These are phyloP conservation scores for Athripsodes cinereus DNA, from an alignment of 2,888 invertebrate genomes.

Conservation along the genomic window DNA sequence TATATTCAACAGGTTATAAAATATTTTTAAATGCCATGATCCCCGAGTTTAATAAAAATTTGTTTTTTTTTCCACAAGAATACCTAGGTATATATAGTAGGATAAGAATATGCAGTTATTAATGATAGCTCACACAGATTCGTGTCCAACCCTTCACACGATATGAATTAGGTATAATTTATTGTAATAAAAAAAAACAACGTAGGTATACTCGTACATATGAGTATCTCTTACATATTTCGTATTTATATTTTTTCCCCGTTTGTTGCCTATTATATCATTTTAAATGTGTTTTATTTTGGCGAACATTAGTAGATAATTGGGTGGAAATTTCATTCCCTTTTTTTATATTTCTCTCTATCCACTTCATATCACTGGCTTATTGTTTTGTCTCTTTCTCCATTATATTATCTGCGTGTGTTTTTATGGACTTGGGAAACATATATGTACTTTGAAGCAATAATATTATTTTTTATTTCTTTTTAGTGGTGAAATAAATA, in stretches of 20 bases:
- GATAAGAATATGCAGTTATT: no score
- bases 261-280: neutral
- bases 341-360: neutral
- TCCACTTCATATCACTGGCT: neutral
- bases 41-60: no score
- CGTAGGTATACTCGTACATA: no score
- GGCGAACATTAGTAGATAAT: neutral
- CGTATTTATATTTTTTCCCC: neutral
- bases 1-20: no score
- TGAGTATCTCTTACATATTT: no score
- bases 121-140: no score
- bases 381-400: neutral
- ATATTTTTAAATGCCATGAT: no score
- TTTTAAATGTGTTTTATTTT: constrained; percentile 1
- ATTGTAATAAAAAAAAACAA: no score
- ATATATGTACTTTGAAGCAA: neutral
- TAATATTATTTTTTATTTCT: neutral
- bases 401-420: neutral
- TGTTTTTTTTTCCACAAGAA: no score
- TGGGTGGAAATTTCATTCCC: neutral
- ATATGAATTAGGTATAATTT: no score
- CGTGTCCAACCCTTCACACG: no score
- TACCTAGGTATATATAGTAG: no score
- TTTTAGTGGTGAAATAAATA: neutral
- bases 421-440: neutral